Evolutionary conservation across 2,113 vertebrate species (phyloP).

Genomic region (Acanthisitta chloris): DNA sequence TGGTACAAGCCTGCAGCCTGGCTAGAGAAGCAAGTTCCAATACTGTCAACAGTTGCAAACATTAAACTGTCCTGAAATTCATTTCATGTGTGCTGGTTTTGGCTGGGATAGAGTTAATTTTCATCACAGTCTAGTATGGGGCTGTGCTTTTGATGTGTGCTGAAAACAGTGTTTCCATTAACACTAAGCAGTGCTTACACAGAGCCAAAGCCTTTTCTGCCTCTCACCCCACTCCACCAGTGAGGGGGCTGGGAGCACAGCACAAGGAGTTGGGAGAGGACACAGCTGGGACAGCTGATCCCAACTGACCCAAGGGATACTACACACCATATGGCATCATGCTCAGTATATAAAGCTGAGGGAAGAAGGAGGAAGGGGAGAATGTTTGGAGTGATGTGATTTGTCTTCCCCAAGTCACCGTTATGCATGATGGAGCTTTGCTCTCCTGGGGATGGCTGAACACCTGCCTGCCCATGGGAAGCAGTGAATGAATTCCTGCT

Average conservation of each 20-base stretch:
- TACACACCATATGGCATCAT: neutral
- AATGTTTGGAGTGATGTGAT: neutral
- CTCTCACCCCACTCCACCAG: neutral
- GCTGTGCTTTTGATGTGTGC: neutral
- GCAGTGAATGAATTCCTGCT: neutral
- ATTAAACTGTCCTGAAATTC: neutral
- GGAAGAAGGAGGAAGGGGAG: neutral
- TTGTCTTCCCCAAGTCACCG: neutral
- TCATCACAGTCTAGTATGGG: neutral
- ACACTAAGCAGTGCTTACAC: neutral
- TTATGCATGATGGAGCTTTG: neutral
- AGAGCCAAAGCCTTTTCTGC: neutral
- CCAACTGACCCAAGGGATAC: neutral
- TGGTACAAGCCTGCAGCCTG: neutral
- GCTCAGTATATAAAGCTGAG: neutral
- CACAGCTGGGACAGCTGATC: neutral
- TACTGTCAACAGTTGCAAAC: rapidly evolving
- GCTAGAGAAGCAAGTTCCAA: neutral
- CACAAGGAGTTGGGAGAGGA: neutral
- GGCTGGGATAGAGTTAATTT: neutral
- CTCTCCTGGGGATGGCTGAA: neutral
- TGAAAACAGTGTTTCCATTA: neutral
- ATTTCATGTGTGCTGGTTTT: neutral
- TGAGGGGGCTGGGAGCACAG: rapidly evolving
- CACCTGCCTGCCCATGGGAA: neutral